Conservation (phyloP, 2,113 vertebrate genomes). For the Triplophysa siluroides region DNA sequence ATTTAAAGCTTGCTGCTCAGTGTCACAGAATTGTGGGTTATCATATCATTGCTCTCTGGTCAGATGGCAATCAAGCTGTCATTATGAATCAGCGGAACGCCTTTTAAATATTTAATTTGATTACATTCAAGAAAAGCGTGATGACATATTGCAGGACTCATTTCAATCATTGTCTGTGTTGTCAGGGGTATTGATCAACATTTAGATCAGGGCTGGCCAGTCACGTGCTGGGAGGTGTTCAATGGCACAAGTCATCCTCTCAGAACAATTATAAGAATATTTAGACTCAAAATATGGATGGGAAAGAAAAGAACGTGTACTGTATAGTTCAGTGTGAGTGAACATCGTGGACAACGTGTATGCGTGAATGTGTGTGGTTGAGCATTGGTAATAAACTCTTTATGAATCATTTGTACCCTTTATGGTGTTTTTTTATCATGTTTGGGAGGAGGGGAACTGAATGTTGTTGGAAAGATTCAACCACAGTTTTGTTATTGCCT, state of each 20-base stretch:
- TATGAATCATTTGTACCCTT: conserved; percentile 45
- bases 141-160: conserved; percentile 48
- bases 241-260: conserved; percentile 31
- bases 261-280: conserved; percentile 23
- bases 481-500: too few species aligned
- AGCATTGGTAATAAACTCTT: conserved; percentile 67
- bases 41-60: conserved; percentile 39
- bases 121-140: conserved; percentile 26
- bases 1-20: conserved; percentile 32
- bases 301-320: conserved; percentile 48
- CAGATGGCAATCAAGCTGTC: conserved; percentile 32
- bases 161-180: conserved; percentile 46
- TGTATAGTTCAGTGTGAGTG: conserved; percentile 64
- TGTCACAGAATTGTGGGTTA: conserved; percentile 22
- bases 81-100: conserved; percentile 38
- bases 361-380: conserved; percentile 49
- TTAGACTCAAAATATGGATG: conserved; percentile 30
- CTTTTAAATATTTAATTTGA: conserved; percentile 46
- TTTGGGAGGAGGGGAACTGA: too few species aligned
- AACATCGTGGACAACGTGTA: conserved; percentile 46
- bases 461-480: too few species aligned
- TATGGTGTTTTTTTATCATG: not conserved
- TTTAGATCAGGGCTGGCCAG: conserved; percentile 32
- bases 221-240: conserved; percentile 12
- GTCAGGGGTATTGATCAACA: conserved; percentile 35